A percentile compares a stretch with the other conserved stretches of the same genome.
Conservation (phyloP, 2,797 vertebrate species). For the Aselliscus stoliczkanus region DNA sequence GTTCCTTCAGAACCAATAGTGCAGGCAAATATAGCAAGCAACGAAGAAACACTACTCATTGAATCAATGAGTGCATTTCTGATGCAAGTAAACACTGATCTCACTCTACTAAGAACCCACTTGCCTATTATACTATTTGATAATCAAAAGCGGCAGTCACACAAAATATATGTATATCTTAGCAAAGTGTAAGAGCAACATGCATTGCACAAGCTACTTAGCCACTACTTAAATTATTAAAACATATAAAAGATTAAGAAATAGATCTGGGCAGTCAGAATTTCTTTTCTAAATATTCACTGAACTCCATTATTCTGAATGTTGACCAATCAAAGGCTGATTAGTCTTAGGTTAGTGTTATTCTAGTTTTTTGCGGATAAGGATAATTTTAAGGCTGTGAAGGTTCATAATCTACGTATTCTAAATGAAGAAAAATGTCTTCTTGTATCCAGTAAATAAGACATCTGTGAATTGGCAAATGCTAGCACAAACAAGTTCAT, state of each 20-base stretch:
- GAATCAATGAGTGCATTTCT: background rate
- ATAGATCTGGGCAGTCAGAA: background rate
- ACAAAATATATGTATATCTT: background rate
- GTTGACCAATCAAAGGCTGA: background rate
- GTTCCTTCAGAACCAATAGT: background rate
- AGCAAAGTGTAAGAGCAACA: background rate
- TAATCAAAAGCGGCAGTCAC: background rate
- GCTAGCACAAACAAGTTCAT: slow-evolving; percentile 62
- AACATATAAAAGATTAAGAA: background rate
- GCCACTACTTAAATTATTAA: background rate
- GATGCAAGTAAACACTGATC: background rate
- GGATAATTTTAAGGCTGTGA: background rate
- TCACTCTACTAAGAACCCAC: background rate
- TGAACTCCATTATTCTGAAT: background rate
- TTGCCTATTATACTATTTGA: background rate
- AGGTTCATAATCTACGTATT: background rate
- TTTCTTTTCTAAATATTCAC: slow-evolving; percentile 24
- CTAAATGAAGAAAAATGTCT: slow-evolving; percentile 48
- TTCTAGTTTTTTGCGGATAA: slow-evolving; percentile 18
- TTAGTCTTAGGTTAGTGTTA: background rate
- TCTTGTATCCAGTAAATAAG: slow-evolving; percentile 48
- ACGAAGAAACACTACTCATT: background rate
- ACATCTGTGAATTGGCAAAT: slow-evolving; percentile 35
- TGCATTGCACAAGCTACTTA: background rate
- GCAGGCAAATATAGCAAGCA: background rate